A percentile compares a stretch with the other conserved stretches of the same genome.
phyloP scores from a whole-genome alignment of 2,113 vertebrate species.

The Tachycineta bicolor region DNA sequence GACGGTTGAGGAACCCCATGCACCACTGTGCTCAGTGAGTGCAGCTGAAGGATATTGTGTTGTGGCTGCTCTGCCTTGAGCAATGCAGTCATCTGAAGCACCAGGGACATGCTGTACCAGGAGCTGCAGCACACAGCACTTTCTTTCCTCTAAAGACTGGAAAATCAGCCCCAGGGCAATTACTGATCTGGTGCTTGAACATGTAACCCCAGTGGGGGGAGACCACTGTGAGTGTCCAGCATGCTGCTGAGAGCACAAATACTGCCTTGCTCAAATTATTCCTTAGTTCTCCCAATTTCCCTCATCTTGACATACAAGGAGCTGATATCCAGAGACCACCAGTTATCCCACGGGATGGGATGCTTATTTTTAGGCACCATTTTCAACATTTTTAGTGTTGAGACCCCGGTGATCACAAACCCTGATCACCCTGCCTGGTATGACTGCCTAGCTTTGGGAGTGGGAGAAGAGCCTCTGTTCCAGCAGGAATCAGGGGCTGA shows the following conservation, averaged over 20 bases:
- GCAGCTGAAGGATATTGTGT: too few species aligned
- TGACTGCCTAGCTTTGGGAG: neutral
- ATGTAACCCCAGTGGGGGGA: neutral
- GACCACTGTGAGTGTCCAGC: neutral
- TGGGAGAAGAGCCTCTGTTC: neutral
- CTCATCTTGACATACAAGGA: neutral
- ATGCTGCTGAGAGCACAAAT: neutral
- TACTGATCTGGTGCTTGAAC: neutral
- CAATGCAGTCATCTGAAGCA: rapidly evolving
- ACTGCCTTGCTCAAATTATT: neutral
- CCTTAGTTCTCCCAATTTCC: neutral
- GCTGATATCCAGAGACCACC: neutral
- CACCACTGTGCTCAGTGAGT: neutral
- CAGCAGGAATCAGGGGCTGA: neutral
- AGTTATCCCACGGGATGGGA: neutral
- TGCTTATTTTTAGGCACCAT: neutral
- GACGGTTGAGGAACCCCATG: neutral
- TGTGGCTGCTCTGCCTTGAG: neutral
- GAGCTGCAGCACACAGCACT: neutral
- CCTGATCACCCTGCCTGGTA: neutral
- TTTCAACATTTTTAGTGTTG: neutral
- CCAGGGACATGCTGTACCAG: neutral
- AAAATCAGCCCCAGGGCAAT: neutral
- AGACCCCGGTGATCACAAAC: neutral
- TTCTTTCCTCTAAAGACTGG: neutral